These are phyloP conservation scores for Cephonodes hylas DNA, from an alignment of 2,888 invertebrate genomes.

Conservation along the genomic window DNA sequence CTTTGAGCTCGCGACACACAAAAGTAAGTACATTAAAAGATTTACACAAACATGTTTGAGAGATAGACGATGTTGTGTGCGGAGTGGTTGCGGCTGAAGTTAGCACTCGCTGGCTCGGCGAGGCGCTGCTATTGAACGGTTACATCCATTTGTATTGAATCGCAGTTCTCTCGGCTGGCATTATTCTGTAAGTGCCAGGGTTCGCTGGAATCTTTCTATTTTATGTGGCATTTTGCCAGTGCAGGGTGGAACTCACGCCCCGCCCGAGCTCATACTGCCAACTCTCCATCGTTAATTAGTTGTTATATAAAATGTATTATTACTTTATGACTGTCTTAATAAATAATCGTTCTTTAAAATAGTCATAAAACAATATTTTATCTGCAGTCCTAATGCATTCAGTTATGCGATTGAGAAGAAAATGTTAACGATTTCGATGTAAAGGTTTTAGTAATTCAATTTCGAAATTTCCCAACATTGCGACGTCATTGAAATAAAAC, in stretches of 20 bases:
- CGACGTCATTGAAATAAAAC: neutral
- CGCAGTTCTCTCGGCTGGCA: neutral
- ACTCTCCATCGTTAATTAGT: neutral
- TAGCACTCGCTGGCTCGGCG: neutral
- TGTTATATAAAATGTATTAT: neutral
- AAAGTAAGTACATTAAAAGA: neutral
- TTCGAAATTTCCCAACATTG: neutral
- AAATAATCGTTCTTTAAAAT: too few species aligned
- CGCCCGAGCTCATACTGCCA: neutral
- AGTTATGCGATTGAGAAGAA: too few species aligned
- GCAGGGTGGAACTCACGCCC: neutral
- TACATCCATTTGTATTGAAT: slow-evolving; percentile 3
- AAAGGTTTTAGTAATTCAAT: neutral
- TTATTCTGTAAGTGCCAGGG: slow-evolving; percentile 1
- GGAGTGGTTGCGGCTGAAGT: neutral
- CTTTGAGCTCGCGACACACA: too few species aligned
- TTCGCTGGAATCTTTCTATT: slow-evolving; percentile 4
- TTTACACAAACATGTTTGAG: neutral
- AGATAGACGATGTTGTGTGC: neutral
- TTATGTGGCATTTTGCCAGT: slow-evolving; percentile 8
- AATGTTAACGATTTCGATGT: too few species aligned
- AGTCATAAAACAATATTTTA: too few species aligned
- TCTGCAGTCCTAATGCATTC: too few species aligned
- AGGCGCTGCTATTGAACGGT: neutral
- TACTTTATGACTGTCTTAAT: neutral